Base-by-base conservation (phyloP, 2,113 vertebrate species). In the Nannospalax galili region DNA sequence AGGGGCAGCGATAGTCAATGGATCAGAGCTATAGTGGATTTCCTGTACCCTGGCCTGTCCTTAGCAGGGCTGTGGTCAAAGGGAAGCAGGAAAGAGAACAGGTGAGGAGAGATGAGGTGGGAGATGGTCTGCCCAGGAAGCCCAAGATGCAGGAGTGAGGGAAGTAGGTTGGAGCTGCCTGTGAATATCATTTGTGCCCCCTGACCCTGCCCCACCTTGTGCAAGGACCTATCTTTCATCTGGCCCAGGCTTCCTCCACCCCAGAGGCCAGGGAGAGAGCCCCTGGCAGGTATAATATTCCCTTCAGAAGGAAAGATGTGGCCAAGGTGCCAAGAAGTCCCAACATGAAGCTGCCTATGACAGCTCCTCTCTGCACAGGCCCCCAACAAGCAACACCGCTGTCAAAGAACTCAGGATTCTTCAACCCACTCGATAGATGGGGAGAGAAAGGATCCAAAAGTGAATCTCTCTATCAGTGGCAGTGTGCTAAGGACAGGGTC, bases 141-240 rank as follows among this genome's bases (percentile, higher is more conserved):
- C 32, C 58, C 58, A 86, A 70, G 37, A 60, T 8, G 5, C 35
- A 28, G 86, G 40, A 37, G 14, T 60, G 32, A 74, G 42, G 69
- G 40, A 42, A 35, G 80, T 6, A 67, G 48, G 26, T 12, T 12
- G 48, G 32, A 1, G 22, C 30, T 74, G n/a, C 42, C 19, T 0
- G 0, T 28, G 7, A 12, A 1, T 26, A 24, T 12, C 0, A 3
- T 28, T 78, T 5, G 3, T 26, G 12, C 24, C 12, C 74, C 60
- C 70, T 48, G 32, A 40, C 16, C 62, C 37, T 35, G 14, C n/a
- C 11, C 32, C 40, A 17, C 26, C 86, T 88, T 26, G 1, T 40
- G 48, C 62, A 77, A 88, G 37, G 28, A 8, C 7, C 12, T 17
- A 37, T 56, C 42, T 48, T 85, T 22, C 26, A 7, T 84, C 84